Evolutionary conservation across 2,888 invertebrate genomes (phyloP).

Genomic region (Mesorhabditis sp.): DNA sequence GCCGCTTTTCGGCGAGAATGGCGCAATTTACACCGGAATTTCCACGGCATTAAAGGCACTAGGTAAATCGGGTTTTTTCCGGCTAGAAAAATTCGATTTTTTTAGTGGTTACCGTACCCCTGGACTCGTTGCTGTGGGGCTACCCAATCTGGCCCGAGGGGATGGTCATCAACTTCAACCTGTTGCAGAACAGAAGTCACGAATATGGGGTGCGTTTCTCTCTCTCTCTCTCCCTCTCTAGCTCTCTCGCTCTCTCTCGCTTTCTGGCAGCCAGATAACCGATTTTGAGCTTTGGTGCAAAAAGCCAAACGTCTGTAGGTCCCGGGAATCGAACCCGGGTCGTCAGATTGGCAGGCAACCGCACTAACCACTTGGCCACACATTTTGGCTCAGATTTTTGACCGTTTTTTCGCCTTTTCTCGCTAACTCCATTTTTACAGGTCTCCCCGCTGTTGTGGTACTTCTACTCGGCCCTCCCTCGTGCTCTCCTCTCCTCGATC

Average conservation of each 20-base stretch:
- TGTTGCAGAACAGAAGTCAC: conserved; percentile 85
- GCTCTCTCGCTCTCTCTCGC: too few relatives aligned
- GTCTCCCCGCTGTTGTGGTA: conserved; percentile 95
- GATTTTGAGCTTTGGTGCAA: not conserved
- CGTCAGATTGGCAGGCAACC: too few relatives aligned
- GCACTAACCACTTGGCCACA: too few relatives aligned
- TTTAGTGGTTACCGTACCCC: conserved; percentile 71
- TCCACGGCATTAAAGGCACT: conserved; percentile 58
- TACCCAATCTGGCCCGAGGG: conserved; percentile 90
- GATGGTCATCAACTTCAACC: conserved; percentile 92
- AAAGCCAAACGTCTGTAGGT: not conserved
- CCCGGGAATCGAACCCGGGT: too few relatives aligned
- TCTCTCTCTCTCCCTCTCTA: not conserved
- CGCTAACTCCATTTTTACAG: conserved; percentile 65
- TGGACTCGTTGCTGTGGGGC: conserved; percentile 91
- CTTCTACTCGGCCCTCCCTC: conserved; percentile 91
- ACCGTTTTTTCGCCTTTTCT: too few relatives aligned
- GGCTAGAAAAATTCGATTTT: conserved; percentile 60
- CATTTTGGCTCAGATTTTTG: too few relatives aligned
- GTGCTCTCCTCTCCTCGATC: conserved; percentile 79
- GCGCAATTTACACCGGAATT: conserved; percentile 57
- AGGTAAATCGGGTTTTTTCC: conserved; percentile 65
- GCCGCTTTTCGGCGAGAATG: conserved; percentile 61
- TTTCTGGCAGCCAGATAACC: too few relatives aligned
- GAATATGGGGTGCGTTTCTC: conserved; percentile 80